Evolutionary conservation across 2,113 vertebrate species (phyloP).

Genomic region (Physeter macrocephalus): DNA sequence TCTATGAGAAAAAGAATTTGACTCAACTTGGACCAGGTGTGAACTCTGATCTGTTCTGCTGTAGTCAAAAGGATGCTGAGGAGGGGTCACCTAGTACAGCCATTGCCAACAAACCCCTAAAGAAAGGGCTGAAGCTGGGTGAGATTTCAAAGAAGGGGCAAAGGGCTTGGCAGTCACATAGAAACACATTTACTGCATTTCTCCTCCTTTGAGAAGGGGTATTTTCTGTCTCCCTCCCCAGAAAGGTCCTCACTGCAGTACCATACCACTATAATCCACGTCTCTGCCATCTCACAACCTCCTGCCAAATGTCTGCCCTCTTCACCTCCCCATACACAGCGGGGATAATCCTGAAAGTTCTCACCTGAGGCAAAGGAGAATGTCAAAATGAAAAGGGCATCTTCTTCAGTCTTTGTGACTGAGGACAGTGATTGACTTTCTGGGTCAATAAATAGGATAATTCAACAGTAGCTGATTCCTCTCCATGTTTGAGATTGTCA

Average conservation of each 20-base stretch:
- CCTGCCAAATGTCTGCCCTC: background rate
- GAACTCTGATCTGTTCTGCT: background rate
- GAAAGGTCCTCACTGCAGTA: background rate
- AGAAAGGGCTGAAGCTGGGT: background rate
- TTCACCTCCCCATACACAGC: background rate
- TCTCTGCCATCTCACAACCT: background rate
- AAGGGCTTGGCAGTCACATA: background rate
- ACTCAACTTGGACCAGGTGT: background rate
- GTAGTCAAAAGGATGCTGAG: background rate
- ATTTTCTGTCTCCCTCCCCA: background rate
- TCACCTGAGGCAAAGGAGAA: background rate
- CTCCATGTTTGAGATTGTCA: background rate
- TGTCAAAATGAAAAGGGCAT: background rate
- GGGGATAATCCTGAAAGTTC: background rate
- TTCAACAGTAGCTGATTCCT: background rate
- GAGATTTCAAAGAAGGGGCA: background rate
- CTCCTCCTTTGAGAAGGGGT: background rate
- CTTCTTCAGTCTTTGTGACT: background rate
- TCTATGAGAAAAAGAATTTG: slow-evolving; percentile 22
- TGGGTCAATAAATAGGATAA: background rate
- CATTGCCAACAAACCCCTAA: background rate
- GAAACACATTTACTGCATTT: background rate
- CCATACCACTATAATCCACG: background rate
- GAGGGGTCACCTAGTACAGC: background rate
- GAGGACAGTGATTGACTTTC: background rate